Conservation (phyloP, 2,888 invertebrate genomes). For the Eretmocerus hayati region DNA sequence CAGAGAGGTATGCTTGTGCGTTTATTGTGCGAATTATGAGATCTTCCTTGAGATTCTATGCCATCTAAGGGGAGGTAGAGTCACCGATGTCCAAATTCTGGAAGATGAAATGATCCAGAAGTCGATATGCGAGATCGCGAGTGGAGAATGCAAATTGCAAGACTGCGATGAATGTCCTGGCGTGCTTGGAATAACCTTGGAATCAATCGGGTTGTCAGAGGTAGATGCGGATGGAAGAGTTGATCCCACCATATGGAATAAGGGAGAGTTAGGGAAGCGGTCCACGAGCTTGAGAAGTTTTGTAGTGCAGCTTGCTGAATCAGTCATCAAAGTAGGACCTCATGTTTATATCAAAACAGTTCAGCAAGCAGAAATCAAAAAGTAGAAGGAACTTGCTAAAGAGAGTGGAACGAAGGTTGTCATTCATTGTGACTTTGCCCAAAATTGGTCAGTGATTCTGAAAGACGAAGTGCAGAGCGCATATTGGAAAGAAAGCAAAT, state of each 20-base stretch:
- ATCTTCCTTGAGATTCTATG: constrained; percentile 9
- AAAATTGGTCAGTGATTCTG: constrained; percentile 11
- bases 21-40: constrained; percentile 19
- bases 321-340: neutral
- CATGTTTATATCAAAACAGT: neutral
- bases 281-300: neutral
- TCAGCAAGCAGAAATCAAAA: neutral
- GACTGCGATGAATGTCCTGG: constrained; percentile 5
- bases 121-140: too few relatives aligned
- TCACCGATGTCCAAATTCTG: neutral
- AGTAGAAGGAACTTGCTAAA: neutral
- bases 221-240: neutral
- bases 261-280: neutral
- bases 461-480: constrained; percentile 8
- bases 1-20: constrained; percentile 11
- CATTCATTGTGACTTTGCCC: constrained; percentile 7
- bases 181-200: neutral
- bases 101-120: too few relatives aligned
- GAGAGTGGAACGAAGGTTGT: neutral
- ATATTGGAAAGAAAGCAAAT: too few relatives aligned
- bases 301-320: neutral
- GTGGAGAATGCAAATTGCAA: constrained; percentile 9
- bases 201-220: neutral
- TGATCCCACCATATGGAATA: neutral
- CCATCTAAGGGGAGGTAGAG: neutral